phyloP scores from a whole-genome alignment of 2,113 vertebrate species.

The Physeter macrocephalus region DNA sequence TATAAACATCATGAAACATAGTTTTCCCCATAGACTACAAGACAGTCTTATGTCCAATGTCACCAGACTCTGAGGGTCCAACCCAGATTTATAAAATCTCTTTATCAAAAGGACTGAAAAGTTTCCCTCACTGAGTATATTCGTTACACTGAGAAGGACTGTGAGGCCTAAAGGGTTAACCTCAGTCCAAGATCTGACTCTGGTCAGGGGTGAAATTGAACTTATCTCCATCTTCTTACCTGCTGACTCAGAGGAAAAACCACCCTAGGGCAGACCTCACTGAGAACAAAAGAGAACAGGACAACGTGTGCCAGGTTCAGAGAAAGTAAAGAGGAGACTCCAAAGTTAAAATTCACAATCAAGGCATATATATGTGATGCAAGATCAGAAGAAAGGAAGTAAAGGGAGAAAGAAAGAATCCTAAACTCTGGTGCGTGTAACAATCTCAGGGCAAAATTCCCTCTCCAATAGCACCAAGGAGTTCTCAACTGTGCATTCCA shows the following conservation, averaged over 20 bases:
- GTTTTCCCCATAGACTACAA: neutral
- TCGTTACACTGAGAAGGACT: neutral
- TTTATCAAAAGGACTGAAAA: neutral
- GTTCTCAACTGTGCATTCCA: neutral
- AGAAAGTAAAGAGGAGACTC: neutral
- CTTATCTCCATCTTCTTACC: neutral
- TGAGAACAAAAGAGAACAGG: neutral
- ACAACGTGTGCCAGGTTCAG: neutral
- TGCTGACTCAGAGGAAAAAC: neutral
- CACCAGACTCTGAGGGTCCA: neutral
- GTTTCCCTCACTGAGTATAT: neutral
- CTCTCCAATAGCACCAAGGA: neutral
- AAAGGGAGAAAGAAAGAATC: neutral
- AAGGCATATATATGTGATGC: neutral
- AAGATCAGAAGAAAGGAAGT: neutral
- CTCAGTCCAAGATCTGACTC: neutral
- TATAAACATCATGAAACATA: neutral
- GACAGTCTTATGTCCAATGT: neutral
- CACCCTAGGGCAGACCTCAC: neutral
- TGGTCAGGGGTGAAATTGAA: neutral
- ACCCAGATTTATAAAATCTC: neutral
- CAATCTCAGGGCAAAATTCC: conserved; percentile 47
- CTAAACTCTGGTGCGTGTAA: neutral
- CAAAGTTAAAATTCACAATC: neutral
- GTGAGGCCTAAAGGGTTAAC: neutral